phyloP scores from a whole-genome alignment of 2,113 vertebrate species.

The Microcebus murinus region DNA sequence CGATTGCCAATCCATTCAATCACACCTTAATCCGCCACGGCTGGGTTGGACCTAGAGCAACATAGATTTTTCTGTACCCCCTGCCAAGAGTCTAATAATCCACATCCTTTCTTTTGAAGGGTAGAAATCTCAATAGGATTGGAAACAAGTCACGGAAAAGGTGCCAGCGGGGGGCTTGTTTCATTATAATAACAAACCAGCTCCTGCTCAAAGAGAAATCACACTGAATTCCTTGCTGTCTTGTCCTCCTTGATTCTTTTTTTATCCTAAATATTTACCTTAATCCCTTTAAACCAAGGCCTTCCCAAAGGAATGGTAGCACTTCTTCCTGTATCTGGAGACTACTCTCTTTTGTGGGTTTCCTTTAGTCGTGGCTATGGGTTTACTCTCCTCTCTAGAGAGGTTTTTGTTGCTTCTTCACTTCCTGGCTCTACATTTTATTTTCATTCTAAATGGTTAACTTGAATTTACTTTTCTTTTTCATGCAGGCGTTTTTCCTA shows the following conservation, averaged over 20 bases:
- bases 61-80: conserved; percentile 77
- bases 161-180: conserved; percentile 57
- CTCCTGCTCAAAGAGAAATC: conserved; percentile 59
- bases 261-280: conserved; percentile 76
- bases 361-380: conserved; percentile 35
- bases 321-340: conserved; percentile 36
- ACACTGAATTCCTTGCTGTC: conserved; percentile 55
- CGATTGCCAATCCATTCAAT: conserved; percentile 66
- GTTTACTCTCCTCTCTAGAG: conserved; percentile 46
- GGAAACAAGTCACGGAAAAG: conserved; percentile 77
- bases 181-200: conserved; percentile 79
- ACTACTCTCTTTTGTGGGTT: conserved; percentile 38
- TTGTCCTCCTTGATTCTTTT: conserved; percentile 72
- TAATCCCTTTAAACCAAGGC: conserved; percentile 76
- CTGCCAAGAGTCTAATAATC: conserved; percentile 75
- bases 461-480: conserved; percentile 48
- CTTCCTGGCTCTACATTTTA: neutral
- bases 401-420: conserved; percentile 38
- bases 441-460: conserved; percentile 32
- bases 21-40: conserved; percentile 70
- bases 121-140: conserved; percentile 72
- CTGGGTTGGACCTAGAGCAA: conserved; percentile 73
- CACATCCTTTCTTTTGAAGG: conserved; percentile 79
- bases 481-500: neutral
- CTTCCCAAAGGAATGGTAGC: conserved; percentile 46